These are phyloP conservation scores for Piezodorus guildinii DNA, from an alignment of 1,140 invertebrate genomes.

Conservation along the genomic window DNA sequence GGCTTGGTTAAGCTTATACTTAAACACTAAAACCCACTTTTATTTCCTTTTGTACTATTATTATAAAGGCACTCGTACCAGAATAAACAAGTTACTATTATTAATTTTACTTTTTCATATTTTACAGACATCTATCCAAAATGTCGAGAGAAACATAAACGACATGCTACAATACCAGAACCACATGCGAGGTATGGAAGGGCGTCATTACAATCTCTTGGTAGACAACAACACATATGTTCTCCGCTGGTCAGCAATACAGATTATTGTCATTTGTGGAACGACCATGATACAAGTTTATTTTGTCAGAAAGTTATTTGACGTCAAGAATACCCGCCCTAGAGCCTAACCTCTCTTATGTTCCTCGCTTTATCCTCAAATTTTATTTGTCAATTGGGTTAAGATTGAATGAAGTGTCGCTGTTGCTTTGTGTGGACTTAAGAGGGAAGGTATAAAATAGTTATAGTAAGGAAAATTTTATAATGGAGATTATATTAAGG, in stretches of 20 bases:
- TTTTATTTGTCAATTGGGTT: too few relatives aligned
- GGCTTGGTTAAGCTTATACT: too few relatives aligned
- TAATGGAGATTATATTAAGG: too few relatives aligned
- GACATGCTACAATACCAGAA: slow-evolving; percentile 74
- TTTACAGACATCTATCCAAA: slow-evolving; percentile 51
- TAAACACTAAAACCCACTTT: too few relatives aligned
- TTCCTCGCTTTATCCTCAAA: background rate
- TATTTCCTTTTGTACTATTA: too few relatives aligned
- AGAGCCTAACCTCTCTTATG: background rate
- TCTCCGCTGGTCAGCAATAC: slow-evolving; percentile 71
- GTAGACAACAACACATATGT: slow-evolving; percentile 76
- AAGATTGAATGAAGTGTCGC: too few relatives aligned
- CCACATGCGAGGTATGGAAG: slow-evolving; percentile 60
- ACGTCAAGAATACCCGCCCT: slow-evolving; percentile 41
- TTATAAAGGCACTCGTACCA: too few relatives aligned
- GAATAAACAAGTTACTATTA: too few relatives aligned
- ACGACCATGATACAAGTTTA: slow-evolving; percentile 72
- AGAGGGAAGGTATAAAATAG: too few relatives aligned
- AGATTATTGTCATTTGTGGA: slow-evolving; percentile 67
- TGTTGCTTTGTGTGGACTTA: too few relatives aligned
- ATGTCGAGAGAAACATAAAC: slow-evolving; percentile 73
- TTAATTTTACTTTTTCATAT: too few relatives aligned
- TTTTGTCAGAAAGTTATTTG: slow-evolving; percentile 79
- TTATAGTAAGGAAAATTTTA: too few relatives aligned
- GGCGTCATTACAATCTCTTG: slow-evolving; percentile 68